These are phyloP conservation scores for Telenomus remus DNA, from an alignment of 1,140 invertebrate species.

Conservation along the genomic window DNA sequence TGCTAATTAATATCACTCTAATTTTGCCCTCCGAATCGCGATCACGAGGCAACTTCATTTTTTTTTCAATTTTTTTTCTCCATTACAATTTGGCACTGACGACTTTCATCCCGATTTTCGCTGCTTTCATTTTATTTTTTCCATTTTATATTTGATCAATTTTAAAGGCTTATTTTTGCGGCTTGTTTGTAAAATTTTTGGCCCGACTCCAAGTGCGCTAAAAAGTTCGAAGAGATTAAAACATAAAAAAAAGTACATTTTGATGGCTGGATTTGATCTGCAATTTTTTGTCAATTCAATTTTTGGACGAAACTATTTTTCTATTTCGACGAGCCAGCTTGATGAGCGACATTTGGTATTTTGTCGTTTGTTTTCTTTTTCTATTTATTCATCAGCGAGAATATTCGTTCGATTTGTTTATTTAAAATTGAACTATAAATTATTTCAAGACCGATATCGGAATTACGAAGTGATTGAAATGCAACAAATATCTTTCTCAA, in stretches of 20 bases:
- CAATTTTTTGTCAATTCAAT: neutral
- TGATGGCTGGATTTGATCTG: constrained; percentile 10
- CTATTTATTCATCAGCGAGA: too few relatives aligned
- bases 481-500: constrained; percentile 46
- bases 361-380: too few relatives aligned
- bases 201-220: constrained; percentile 15
- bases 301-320: neutral
- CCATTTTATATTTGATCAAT: constrained; percentile 16
- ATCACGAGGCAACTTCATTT: too few relatives aligned
- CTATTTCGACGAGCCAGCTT: too few relatives aligned
- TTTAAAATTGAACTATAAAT: constrained; percentile 16
- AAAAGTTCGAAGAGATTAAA: constrained; percentile 43
- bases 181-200: constrained; percentile 44
- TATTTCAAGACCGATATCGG: constrained; percentile 25
- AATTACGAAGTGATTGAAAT: constrained; percentile 38
- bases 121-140: neutral
- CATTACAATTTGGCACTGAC: constrained; percentile 35
- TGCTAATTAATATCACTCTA: constrained; percentile 47
- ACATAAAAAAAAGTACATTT: constrained; percentile 10
- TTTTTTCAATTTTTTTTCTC: constrained; percentile 10
- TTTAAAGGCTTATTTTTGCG: constrained; percentile 47
- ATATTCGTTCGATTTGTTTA: neutral
- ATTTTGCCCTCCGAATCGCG: constrained; percentile 36
- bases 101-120: constrained; percentile 24
- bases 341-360: too few relatives aligned